Percentiles rank a stretch among this genome's conserved stretches.
phyloP scores from a whole-genome alignment of 2,113 vertebrate genomes.

The Onychostruthus taczanowskii region DNA sequence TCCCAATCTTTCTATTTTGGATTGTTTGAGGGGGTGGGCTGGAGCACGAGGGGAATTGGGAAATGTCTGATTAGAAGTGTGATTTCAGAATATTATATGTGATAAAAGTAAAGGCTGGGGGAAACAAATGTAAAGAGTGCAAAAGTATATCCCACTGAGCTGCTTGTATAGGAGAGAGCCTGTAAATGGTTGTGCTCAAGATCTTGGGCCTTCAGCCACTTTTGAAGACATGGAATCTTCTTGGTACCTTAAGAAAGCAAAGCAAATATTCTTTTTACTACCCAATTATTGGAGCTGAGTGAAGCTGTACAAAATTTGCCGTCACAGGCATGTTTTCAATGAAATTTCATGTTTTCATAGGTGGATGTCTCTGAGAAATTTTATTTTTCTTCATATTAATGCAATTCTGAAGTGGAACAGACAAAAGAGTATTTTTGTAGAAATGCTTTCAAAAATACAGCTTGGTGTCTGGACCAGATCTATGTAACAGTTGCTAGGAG shows the following conservation, averaged over 20 bases:
- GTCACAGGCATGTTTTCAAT: background rate
- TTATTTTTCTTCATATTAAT: background rate
- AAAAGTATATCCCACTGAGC: background rate
- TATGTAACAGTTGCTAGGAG: conserved; percentile 47
- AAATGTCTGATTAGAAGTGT: background rate
- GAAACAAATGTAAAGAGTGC: background rate
- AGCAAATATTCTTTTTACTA: background rate
- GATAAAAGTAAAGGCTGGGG: background rate
- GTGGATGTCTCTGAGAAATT: background rate
- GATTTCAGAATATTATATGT: background rate
- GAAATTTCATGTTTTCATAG: background rate
- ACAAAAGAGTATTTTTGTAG: background rate
- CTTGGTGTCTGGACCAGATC: conserved; percentile 20
- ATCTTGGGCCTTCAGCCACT: background rate
- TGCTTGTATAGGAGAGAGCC: background rate
- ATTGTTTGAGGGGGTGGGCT: background rate
- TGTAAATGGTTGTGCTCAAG: background rate
- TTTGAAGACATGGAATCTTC: background rate
- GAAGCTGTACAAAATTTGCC: background rate
- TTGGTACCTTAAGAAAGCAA: background rate
- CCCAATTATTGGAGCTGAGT: background rate
- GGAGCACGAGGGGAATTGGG: background rate
- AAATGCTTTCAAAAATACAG: conserved; percentile 17
- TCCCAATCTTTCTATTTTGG: background rate
- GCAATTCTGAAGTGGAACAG: background rate